Percentiles rank a stretch among this genome's conserved stretches.
Evolutionary conservation across 1,140 invertebrate genomes (phyloP).

Genomic region (Copidosoma floridanum): DNA sequence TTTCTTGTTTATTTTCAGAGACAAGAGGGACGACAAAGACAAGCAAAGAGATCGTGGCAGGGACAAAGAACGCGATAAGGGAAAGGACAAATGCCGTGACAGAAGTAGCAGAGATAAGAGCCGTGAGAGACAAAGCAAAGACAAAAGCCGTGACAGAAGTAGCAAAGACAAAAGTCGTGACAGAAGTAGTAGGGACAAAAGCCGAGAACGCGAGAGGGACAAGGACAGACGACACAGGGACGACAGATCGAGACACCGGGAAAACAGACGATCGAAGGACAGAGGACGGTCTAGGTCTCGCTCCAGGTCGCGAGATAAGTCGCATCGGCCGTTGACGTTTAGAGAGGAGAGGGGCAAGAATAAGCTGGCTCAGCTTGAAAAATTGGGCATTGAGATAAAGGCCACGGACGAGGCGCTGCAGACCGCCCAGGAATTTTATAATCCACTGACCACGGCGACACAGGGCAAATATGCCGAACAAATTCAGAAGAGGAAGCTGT

Average conservation of each 20-base stretch:
- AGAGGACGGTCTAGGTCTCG: conserved; percentile 42
- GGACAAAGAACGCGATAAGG: conserved; percentile 24
- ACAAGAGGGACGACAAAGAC: conserved; percentile 23
- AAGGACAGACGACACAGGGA: conserved; percentile 38
- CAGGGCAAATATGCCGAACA: conserved; percentile 83
- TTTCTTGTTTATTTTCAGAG: conserved; percentile 1
- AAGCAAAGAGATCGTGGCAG: conserved; percentile 38
- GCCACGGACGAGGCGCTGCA: conserved; percentile 51
- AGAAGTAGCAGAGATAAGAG: conserved; percentile 29
- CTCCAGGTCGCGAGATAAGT: conserved; percentile 40
- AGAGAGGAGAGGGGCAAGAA: conserved; percentile 52
- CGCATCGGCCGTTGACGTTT: conserved; percentile 45
- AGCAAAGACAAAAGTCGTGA: conserved; percentile 43
- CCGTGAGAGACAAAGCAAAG: conserved; percentile 28
- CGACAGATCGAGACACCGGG: conserved; percentile 38
- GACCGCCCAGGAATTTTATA: conserved; percentile 64
- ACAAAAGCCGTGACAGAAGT: conserved; percentile 21
- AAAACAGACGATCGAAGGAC: conserved; percentile 40
- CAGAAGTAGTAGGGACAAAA: conserved; percentile 37
- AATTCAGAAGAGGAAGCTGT: conserved; percentile 83
- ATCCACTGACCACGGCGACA: conserved; percentile 75
- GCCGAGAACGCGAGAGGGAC: conserved; percentile 43
- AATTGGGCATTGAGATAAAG: conserved; percentile 55
- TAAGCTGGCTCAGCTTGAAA: conserved; percentile 56
- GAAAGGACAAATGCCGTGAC: conserved; percentile 26